A percentile compares a stretch with the other conserved stretches of the same genome.
These are phyloP conservation scores for Nyctibius bracteatus DNA, from an alignment of 2,113 vertebrate genomes.

Conservation along the genomic window DNA sequence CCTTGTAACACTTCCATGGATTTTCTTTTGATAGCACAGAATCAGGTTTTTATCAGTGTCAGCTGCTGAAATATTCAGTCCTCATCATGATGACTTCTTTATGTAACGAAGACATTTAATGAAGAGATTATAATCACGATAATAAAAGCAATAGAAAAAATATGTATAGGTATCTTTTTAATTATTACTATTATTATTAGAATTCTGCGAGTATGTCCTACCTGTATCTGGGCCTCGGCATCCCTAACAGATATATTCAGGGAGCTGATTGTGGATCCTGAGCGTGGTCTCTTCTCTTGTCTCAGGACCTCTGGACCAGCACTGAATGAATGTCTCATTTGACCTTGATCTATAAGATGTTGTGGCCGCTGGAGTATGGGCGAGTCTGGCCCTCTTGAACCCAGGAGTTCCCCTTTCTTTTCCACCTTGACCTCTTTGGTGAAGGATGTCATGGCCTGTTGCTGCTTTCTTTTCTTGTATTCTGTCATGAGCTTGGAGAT, in stretches of 20 bases:
- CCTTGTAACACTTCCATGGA: background rate
- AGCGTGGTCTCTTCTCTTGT: constrained; percentile 89
- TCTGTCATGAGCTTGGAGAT: constrained; percentile 93
- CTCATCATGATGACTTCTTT: background rate
- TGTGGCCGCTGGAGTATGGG: constrained; percentile 87
- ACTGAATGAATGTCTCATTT: constrained; percentile 93
- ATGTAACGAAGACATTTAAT: background rate
- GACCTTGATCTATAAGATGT: constrained; percentile 87
- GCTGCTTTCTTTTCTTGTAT: constrained; percentile 92
- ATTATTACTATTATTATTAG: background rate
- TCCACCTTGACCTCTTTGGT: constrained; percentile 84
- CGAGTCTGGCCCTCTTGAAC: constrained; percentile 75
- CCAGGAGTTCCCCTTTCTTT: constrained; percentile 72
- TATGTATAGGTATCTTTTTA: background rate
- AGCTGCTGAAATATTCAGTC: background rate
- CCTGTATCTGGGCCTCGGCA: constrained; percentile 95
- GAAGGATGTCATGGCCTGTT: constrained; percentile 81
- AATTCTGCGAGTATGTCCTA: constrained; percentile 29
- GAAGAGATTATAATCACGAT: background rate
- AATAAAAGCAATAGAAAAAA: background rate
- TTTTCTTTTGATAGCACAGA: background rate
- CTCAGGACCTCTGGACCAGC: constrained; percentile 90
- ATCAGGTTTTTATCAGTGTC: background rate
- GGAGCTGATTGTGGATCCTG: constrained; percentile 89
- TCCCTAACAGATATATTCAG: constrained; percentile 86